Percentiles rank a stretch among this genome's conserved stretches.
Conservation (phyloP, 2,888 invertebrate species). For the Callimorpha dominula region DNA sequence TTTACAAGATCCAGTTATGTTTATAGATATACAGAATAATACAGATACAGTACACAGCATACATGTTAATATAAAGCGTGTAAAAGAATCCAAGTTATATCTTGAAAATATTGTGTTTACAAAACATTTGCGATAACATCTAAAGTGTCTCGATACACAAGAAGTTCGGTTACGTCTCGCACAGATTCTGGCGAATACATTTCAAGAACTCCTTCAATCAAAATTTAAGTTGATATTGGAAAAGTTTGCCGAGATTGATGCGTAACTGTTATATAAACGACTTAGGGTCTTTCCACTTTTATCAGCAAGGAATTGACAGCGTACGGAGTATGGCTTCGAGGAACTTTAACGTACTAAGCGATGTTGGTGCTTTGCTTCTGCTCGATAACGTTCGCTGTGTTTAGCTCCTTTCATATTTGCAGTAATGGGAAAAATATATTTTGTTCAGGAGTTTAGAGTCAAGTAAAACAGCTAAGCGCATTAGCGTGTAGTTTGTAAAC, state of each 20-base stretch:
- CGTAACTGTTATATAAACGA: conserved; percentile 53
- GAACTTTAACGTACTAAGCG: conserved; percentile 13
- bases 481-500: too few relatives aligned
- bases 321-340: not conserved
- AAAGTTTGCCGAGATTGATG: conserved; percentile 68
- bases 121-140: conserved; percentile 16
- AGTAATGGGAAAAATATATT: not conserved
- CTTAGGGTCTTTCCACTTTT: conserved; percentile 25
- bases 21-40: not conserved
- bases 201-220: conserved; percentile 66
- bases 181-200: conserved; percentile 41
- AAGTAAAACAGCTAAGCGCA: not conserved
- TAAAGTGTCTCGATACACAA: conserved; percentile 23
- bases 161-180: conserved; percentile 31
- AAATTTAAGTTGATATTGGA: conserved; percentile 74
- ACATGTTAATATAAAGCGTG: not conserved
- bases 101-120: conserved; percentile 6
- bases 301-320: conserved; percentile 20
- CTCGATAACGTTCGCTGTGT: not conserved
- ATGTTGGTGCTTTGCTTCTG: conserved; percentile 10
- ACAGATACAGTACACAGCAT: too few relatives aligned
- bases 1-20: too few relatives aligned
- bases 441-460: not conserved
- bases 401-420: not conserved
- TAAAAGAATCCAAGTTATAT: conserved; percentile 7